A percentile compares a stretch with the other conserved stretches of the same genome.
Evolutionary conservation across 2,888 invertebrate species (phyloP).

Genomic region (Euspilapteryx auroguttella): DNA sequence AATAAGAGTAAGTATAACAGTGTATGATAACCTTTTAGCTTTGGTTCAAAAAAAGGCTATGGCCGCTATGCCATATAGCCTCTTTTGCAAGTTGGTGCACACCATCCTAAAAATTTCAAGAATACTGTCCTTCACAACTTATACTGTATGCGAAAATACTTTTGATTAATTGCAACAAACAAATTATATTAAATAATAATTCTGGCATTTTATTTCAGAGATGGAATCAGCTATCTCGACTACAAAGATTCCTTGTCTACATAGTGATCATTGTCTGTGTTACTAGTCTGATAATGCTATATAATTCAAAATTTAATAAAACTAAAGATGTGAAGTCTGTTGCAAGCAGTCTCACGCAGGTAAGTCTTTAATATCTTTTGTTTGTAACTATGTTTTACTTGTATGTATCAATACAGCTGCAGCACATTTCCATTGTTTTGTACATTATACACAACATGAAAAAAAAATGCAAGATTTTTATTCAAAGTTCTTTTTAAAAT

Average conservation of each 20-base stretch:
- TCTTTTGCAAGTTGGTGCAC: no score
- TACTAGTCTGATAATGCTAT: slow-evolving; percentile 64
- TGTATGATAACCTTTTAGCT: slow-evolving; percentile 1
- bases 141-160: no score
- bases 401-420: neutral
- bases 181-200: no score
- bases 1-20: slow-evolving; percentile 24
- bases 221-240: slow-evolving; percentile 85
- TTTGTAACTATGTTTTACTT: slow-evolving; percentile 1
- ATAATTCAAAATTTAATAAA: slow-evolving; percentile 27
- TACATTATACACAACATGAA: no score
- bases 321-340: slow-evolving; percentile 15
- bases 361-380: slow-evolving; percentile 12
- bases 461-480: no score
- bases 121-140: no score
- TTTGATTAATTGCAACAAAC: no score
- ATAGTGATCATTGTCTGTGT: slow-evolving; percentile 60
- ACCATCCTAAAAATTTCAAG: no score
- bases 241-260: slow-evolving; percentile 78
- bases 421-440: slow-evolving; percentile 6
- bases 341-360: slow-evolving; percentile 19
- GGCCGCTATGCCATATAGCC: no score
- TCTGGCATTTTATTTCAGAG: no score
- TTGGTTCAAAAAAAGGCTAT: neutral
- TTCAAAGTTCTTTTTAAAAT: no score